Evolutionary conservation across 1,140 invertebrate genomes (phyloP).

Genomic region (Calosoma granatense): DNA sequence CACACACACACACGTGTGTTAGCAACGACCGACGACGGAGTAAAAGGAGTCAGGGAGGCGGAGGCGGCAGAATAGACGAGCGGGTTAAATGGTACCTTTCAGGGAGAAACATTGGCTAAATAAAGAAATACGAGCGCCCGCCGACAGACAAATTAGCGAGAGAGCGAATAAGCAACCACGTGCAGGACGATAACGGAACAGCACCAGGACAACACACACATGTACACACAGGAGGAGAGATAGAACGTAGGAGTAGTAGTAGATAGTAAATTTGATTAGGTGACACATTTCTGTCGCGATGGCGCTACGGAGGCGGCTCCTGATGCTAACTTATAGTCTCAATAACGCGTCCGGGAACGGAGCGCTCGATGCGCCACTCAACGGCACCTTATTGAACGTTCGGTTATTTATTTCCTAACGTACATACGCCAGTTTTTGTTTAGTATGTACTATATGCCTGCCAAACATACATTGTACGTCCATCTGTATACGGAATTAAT

Average conservation of each 20-base stretch:
- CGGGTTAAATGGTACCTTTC: slow-evolving; percentile 10
- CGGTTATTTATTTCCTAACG: too few species aligned
- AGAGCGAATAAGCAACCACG: not conserved
- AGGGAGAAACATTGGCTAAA: slow-evolving; percentile 3
- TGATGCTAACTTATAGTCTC: slow-evolving; percentile 11
- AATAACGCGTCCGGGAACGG: not conserved
- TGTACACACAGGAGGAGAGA: too few species aligned
- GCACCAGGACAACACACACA: not conserved
- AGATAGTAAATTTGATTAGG: slow-evolving; percentile 12
- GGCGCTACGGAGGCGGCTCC: not conserved
- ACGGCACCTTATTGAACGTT: too few species aligned
- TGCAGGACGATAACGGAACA: not conserved
- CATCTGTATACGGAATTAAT: too few species aligned
- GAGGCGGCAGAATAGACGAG: not conserved
- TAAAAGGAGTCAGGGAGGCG: not conserved
- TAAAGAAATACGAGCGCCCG: slow-evolving; percentile 11
- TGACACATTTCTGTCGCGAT: slow-evolving; percentile 11
- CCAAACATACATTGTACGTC: too few species aligned
- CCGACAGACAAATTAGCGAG: slow-evolving; percentile 13
- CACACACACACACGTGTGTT: slow-evolving; percentile 6
- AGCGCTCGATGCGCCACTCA: too few species aligned
- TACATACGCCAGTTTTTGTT: too few species aligned
- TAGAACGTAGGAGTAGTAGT: not conserved
- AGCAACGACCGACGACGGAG: not conserved
- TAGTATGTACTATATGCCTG: too few species aligned